Conservation (phyloP, 1,140 invertebrate genomes). For the Drosophila punjabiensis region DNA sequence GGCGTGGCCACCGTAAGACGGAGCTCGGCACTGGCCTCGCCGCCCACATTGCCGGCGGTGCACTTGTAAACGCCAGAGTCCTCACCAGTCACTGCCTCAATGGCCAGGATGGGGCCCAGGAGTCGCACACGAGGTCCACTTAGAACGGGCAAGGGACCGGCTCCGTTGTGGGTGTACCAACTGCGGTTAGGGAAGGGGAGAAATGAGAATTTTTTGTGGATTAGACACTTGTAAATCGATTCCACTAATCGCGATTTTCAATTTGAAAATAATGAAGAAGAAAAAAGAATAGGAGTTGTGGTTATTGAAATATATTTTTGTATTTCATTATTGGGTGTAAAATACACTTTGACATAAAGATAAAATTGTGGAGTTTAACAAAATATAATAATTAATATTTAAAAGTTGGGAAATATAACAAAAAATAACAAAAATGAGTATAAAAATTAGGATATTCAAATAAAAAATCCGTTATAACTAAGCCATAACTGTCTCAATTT, state of each 20-base stretch:
- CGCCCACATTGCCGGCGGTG: slow-evolving; percentile 89
- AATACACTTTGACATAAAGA: neutral
- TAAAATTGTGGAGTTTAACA: neutral
- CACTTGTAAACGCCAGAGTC: slow-evolving; percentile 91
- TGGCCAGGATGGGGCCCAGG: slow-evolving; percentile 89
- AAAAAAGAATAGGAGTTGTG: neutral
- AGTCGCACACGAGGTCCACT: slow-evolving; percentile 89
- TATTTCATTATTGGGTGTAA: neutral
- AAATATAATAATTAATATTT: too few species aligned
- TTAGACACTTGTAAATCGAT: slow-evolving; percentile 45
- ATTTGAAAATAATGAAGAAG: slow-evolving; percentile 28
- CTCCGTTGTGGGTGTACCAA: slow-evolving; percentile 89
- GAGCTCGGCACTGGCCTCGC: slow-evolving; percentile 89
- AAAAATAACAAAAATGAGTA: too few species aligned
- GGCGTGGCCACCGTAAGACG: slow-evolving; percentile 89
- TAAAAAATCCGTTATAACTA: too few species aligned
- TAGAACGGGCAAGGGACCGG: slow-evolving; percentile 88
- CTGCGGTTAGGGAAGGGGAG: slow-evolving; percentile 78
- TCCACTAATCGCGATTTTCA: slow-evolving; percentile 47
- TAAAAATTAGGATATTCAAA: too few species aligned
- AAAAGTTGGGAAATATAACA: too few species aligned
- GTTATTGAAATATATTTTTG: slow-evolving; percentile 48
- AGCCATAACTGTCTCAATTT: too few species aligned
- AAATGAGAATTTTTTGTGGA: slow-evolving; percentile 25
- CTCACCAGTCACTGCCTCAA: slow-evolving; percentile 90